Evolutionary conservation across 2,797 vertebrate genomes (phyloP), one percentile per base, ranked within the genome.

Genomic region (Malurus leucopterus): DNA sequence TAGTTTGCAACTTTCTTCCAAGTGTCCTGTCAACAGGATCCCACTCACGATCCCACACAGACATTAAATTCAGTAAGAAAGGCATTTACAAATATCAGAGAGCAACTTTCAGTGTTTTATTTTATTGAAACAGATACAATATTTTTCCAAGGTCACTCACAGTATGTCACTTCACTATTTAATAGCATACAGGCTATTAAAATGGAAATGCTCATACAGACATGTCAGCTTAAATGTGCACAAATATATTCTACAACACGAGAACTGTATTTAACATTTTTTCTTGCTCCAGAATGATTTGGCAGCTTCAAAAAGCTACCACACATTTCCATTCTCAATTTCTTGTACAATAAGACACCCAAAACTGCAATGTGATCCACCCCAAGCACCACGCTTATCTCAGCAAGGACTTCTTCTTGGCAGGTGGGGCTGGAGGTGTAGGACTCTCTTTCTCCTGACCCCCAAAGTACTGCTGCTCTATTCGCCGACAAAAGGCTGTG

Each of bases 401-500:
- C 72, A 93, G 94, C 27, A 95, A 55, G 36, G 90, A 92, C 65
- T 16, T 92, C 82, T 97, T 97, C 82, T 97, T 97, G 30, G 97
- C 90, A 54, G 95, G 91, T 13, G 65, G 95, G 57, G 88, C 86
- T 54, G 94, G 68, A 47, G 50, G 30, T 7, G 96, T 88, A 15
- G 96, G 95, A 93, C 94, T 96, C 41, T 97, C 97, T 95, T 93
- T 96, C 34, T 97, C 96, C 27, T 96, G 97, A 59, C 97, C 97
- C 86, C 98, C 98, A 63, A 99, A 99, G 97, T 99, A 99, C 86
- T 97, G 97, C 95, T 99, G 98, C 95, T 99, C 99, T 73, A 99
- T 98, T 93, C 98, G 98, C 90, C 98, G 97, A 95, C 99, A 99
- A 95, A 99, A 99, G 34, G 98, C 97, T 91, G 98, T 96, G 91